Conservation (phyloP, 2,113 vertebrate species). For the Geococcyx californianus region DNA sequence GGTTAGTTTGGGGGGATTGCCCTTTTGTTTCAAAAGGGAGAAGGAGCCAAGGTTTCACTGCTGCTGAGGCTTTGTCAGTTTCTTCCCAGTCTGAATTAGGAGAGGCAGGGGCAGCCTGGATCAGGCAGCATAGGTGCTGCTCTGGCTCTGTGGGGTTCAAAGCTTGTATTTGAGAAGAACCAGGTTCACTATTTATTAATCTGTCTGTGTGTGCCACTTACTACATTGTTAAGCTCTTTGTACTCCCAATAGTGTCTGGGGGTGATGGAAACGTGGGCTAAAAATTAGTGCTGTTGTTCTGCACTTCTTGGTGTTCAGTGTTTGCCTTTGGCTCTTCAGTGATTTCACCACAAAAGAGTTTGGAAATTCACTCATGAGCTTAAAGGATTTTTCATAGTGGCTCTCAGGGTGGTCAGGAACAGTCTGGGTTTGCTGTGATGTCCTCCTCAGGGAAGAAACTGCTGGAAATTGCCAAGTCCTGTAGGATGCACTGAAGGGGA, state of each 20-base stretch:
- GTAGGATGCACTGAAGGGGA: neutral
- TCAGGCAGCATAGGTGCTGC: neutral
- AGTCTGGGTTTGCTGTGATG: neutral
- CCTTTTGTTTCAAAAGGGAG: neutral
- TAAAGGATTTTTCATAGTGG: neutral
- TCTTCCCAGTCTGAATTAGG: neutral
- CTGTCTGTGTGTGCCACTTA: neutral
- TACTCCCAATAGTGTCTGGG: neutral
- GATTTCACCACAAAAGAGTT: neutral
- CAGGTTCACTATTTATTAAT: neutral
- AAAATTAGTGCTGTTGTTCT: neutral
- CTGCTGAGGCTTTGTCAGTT: neutral
- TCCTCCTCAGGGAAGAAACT: neutral
- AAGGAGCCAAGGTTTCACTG: neutral
- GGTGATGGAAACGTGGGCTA: neutral
- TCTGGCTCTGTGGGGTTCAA: neutral
- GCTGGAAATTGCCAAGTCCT: neutral
- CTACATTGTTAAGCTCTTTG: neutral
- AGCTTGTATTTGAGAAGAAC: neutral
- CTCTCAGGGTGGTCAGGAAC: neutral
- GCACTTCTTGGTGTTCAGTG: neutral
- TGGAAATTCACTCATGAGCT: neutral
- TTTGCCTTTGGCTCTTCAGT: neutral
- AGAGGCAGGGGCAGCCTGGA: neutral
- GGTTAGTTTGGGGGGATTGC: neutral